Evolutionary conservation across 2,797 vertebrate genomes (phyloP).

Genomic region (Falco concolor): DNA sequence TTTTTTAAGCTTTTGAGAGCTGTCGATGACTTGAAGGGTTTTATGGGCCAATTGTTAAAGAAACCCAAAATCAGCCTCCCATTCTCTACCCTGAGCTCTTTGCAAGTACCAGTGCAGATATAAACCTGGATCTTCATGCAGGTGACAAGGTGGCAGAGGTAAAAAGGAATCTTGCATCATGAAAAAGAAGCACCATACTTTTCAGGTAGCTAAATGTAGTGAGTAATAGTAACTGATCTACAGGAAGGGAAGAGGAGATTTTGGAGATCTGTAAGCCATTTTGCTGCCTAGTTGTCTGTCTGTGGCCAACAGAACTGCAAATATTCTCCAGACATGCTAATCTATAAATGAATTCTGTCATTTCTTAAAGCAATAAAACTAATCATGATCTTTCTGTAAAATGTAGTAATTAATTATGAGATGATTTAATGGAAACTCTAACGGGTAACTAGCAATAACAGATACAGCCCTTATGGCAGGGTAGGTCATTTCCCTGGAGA

Average conservation of each 20-base stretch:
- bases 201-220: background rate
- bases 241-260: background rate
- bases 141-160: background rate
- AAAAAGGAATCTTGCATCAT: background rate
- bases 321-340: background rate
- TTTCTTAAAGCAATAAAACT: background rate
- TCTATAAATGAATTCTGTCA: background rate
- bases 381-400: background rate
- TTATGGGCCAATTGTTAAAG: background rate
- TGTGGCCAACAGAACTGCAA: background rate
- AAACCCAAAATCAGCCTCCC: background rate
- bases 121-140: background rate
- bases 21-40: background rate
- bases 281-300: background rate
- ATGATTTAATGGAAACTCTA: background rate
- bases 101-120: background rate
- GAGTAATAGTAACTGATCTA: background rate
- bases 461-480: background rate
- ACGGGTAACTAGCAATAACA: background rate
- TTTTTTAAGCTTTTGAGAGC: background rate
- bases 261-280: background rate
- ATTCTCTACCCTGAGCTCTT: background rate
- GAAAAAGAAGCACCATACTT: background rate
- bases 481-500: background rate
- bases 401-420: background rate